Base-by-base conservation (phyloP, 2,113 vertebrate species). In the Panthera tigris region DNA sequence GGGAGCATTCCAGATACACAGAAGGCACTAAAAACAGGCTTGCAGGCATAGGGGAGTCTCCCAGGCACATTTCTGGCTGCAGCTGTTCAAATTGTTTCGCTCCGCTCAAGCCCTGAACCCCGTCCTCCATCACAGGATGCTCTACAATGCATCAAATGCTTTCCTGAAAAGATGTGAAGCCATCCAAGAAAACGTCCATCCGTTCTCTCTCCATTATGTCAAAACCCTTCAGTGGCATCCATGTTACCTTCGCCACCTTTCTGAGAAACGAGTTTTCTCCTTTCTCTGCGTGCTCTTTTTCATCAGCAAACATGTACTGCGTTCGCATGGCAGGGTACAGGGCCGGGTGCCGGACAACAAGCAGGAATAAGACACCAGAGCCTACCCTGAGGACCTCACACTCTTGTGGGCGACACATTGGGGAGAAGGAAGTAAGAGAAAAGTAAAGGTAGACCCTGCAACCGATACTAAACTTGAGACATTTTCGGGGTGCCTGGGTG, bases 51-150 rank as follows among this genome's bases (percentile, higher is more conserved):
- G 6, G 31, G 80, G 71, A 15, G 10, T n/a, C 52, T 50, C 80
- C 39, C 0, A 4, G n/a, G 82, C 85, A 65, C 82, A 52, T 65
- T 74, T 57, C 65, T 74, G 63, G 55, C 57, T 69, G 45, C 95
- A 97, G 95, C 94, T 91, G 81, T 93, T 83, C 15, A n/a, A 74
- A 69, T 27, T 31, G 63, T 84, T 87, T 88, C n/a, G 12, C 41
- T 74, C 63, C 39, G 3, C 50, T 79, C 45, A 84, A 94, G 36
- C 10, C 33, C 41, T 84, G 73, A 63, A 87, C 45, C 41, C 52
- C 11, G 0, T 21, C 83, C 74, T 79, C 55, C 36, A 27, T 31
- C 88, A 76, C 0, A 0, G 79, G 74, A 33, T 0, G 0, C 52
- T 82, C 29, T 80, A 45, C 14, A 52, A n/a, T 41, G 65, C 33